Conservation (phyloP, 2,797 vertebrate genomes). For the Micrastur ruficollis region DNA sequence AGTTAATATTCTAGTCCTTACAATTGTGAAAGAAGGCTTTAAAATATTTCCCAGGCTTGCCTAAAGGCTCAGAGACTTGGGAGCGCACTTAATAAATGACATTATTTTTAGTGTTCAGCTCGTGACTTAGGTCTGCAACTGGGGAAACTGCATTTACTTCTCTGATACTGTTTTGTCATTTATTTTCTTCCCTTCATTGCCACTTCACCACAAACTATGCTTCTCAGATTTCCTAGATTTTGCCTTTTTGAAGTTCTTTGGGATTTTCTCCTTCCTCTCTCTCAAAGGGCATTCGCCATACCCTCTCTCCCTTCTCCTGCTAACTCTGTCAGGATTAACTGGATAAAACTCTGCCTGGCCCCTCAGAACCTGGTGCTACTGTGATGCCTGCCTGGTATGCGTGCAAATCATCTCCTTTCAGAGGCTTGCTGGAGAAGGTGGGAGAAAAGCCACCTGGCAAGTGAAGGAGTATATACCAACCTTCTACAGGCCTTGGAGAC, state of each 20-base stretch:
- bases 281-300: not conserved
- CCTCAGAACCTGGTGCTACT: accelerated
- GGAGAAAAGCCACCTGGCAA: not conserved
- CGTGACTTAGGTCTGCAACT: not conserved
- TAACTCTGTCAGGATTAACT: not conserved
- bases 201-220: not conserved
- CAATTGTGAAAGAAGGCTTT: not conserved
- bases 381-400: not conserved
- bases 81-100: not conserved
- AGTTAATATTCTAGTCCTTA: not conserved
- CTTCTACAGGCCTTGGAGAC: not conserved
- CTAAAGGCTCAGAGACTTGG: not conserved
- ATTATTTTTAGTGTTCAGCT: not conserved
- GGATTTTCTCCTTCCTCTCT: not conserved
- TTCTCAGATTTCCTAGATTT: not conserved
- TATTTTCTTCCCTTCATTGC: not conserved
- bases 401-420: not conserved
- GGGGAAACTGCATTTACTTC: not conserved
- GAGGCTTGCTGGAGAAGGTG: not conserved
- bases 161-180: not conserved
- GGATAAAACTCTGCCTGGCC: not conserved
- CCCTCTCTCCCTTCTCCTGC: not conserved
- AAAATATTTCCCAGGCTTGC: not conserved
- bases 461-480: not conserved
- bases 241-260: not conserved